Evolutionary conservation across 2,888 invertebrate genomes (phyloP), one percentile per base, ranked within the genome.

Genomic region (Lepidocyrtinus sp.): DNA sequence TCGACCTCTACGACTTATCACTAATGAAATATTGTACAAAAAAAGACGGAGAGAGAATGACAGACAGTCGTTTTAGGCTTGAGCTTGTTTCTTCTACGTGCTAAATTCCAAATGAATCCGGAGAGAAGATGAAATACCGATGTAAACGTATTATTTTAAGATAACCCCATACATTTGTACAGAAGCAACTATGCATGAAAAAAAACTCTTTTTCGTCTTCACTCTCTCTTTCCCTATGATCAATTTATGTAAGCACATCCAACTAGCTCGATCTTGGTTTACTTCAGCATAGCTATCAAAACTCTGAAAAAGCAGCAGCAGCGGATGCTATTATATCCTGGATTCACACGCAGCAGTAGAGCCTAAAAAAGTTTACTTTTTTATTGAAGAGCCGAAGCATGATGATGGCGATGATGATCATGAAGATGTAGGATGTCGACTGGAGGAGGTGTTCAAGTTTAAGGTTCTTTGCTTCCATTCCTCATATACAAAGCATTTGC

Each of bases 361-460:
- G 50, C 50, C 50, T 50, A 50, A 50, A 50, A 50, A 50, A 50
- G 15, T 36, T 50, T 50, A 61, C 55, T 61, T 70, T 70, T 70
- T 70, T 50, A 55, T 55, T 22, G 50, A 68, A 68, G n/a, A 46
- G 24, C 19, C 24, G 36, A 26, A 68, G 55, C 69, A 69, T 55
- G 36, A 68, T 59, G 67, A 61, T 61, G 19, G 45, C 69, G 75
- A 68, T 69, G 69, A 76, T 78, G 62, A 78, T 71, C 68, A 72
- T 72, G 72, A 78, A 67, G 68, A 78, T 73, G 78, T 69, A 79
- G 78, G 70, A 76, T 80, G 82, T 77, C 69, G 82, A 81, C 82
- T 82, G 80, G 82, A 83, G 84, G 84, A 84, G 84, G 84, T 84
- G 82, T 84, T 84, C 84, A 84, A 84, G 84, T 84, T 84, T 84